A percentile compares a stretch with the other conserved stretches of the same genome.
Evolutionary conservation across 2,113 vertebrate genomes (phyloP).

Genomic region (Aegotheles bennettii): DNA sequence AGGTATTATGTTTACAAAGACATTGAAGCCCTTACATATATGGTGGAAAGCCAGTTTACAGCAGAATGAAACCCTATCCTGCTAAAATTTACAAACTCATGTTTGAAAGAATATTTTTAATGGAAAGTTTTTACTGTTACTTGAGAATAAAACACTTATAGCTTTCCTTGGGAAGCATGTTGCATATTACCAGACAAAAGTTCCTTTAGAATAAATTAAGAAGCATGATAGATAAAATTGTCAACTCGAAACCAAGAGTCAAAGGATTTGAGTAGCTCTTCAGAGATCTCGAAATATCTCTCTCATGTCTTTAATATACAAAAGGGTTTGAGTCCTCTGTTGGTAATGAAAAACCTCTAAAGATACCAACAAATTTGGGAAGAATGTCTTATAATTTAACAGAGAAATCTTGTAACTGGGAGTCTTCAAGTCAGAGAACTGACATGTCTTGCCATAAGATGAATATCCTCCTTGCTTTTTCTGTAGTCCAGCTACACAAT

Average conservation of each 20-base stretch:
- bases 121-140: neutral
- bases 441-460: neutral
- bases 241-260: neutral
- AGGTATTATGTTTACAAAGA: neutral
- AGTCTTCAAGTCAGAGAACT: neutral
- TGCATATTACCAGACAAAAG: neutral
- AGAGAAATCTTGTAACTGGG: neutral
- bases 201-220: neutral
- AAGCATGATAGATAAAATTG: neutral
- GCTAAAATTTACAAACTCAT: neutral
- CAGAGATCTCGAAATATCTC: neutral
- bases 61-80: neutral
- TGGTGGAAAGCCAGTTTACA: neutral
- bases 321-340: neutral
- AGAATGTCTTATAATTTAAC: neutral
- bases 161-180: neutral
- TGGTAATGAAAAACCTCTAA: neutral
- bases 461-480: neutral
- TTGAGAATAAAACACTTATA: neutral
- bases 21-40: neutral
- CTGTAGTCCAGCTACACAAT: neutral
- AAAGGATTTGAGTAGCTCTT: neutral
- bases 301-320: neutral
- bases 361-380: neutral
- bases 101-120: neutral